Evolutionary conservation across 1,140 invertebrate species (phyloP), one percentile per base, ranked within the genome.

Genomic region (Lycorma delicatula): DNA sequence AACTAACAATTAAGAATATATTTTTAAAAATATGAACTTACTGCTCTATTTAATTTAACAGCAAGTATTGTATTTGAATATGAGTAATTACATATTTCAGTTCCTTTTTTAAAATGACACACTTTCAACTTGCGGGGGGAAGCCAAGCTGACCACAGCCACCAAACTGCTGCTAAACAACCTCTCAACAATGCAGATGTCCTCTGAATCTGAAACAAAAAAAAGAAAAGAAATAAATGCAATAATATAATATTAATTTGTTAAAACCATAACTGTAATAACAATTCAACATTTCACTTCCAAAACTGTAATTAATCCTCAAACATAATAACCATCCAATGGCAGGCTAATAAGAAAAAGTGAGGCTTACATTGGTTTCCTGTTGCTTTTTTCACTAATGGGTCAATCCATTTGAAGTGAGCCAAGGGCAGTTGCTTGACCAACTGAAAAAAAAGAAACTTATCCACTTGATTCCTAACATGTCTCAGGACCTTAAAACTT

Each of bases 21-120:
- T n/a, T n/a, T n/a, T n/a, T n/a, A n/a, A n/a, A n/a, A n/a, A n/a
- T n/a, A n/a, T n/a, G 51, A 55, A 82, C 83, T 83, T 80, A 96
- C 93, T 66, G 86, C 85, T 74, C 97, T 81, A 76, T 99, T 99
- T 53, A 99, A 80, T 75, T 94, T 93, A 28, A 99, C 93, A 60
- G 90, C 89, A 62, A 98, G 77, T 70, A 99, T 98, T 44, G 95
- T 94, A 73, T 97, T 98, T 11, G 91, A 89, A 72, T 98, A 99
- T 70, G 91, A 95, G 76, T 98, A 97, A 72, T 96, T 94, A 74
- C 95, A 98, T 71, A 99, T 99, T 78, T 98, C 95, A 52, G 92
- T 95, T 59, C 93, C 91, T 73, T 96, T 97, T 70, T 96, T 96
- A 75, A 97, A 98, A 76, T 99, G 95, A 72, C 92, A 97, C 26